These are phyloP conservation scores for Cataglyphis cursor DNA, from an alignment of 2,888 invertebrate species.

Conservation along the genomic window DNA sequence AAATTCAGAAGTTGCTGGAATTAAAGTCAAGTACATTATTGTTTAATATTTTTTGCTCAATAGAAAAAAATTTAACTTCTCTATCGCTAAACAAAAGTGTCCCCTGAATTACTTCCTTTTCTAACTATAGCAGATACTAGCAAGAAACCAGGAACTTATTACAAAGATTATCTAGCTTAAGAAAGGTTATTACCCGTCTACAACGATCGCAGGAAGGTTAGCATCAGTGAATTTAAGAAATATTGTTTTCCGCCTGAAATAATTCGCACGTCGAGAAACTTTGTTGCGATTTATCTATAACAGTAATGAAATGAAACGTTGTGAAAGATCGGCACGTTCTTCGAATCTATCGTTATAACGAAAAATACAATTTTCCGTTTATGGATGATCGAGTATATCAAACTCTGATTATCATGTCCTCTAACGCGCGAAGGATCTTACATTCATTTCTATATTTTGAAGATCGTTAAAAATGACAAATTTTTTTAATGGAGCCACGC, in stretches of 20 bases:
- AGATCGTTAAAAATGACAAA: constrained; percentile 2
- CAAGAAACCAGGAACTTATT: constrained; percentile 47
- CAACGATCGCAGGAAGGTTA: constrained; percentile 20
- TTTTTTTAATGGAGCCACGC: neutral
- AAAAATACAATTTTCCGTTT: constrained; percentile 32
- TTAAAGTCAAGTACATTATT: neutral
- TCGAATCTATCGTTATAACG: constrained; percentile 1
- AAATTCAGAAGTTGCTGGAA: neutral
- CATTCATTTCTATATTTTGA: constrained; percentile 3
- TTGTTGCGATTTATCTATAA: constrained; percentile 50
- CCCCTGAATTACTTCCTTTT: constrained; percentile 24
- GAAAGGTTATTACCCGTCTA: constrained; percentile 47
- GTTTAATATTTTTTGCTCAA: neutral
- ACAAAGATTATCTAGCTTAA: constrained; percentile 48
- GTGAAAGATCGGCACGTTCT: constrained; percentile 1
- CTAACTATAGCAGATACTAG: neutral
- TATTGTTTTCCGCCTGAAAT: constrained; percentile 46
- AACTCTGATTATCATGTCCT: constrained; percentile 4
- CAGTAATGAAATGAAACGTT: constrained; percentile 10
- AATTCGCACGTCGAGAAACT: constrained; percentile 47
- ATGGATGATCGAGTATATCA: neutral
- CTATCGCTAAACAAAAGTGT: constrained; percentile 10
- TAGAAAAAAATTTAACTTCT: constrained; percentile 24
- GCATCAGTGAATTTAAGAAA: constrained; percentile 54
- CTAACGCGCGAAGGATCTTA: neutral